Evolutionary conservation across 2,113 vertebrate species (phyloP), one percentile per base, ranked within the genome.

Genomic region (Tetrax tetrax): DNA sequence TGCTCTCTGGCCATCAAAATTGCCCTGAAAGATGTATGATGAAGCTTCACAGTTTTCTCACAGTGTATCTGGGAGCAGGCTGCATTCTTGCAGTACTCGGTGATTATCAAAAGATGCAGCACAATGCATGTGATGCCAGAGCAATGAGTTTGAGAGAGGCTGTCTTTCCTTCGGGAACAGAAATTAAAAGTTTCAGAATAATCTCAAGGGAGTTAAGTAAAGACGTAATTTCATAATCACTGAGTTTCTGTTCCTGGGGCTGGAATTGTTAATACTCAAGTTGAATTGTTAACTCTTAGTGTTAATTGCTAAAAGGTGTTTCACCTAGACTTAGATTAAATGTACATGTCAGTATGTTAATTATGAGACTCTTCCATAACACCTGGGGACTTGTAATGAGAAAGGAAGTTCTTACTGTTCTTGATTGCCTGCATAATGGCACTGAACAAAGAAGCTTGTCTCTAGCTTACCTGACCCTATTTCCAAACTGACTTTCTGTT

Each of bases 41-140:
- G 63, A 71, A 37, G 19, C 47, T 70, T 91, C 41, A 47, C 3
- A 5, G 35, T 51, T 90, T 82, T 79, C 20, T 79, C 25, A 43
- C 47, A 50, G 53, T 14, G 0, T 65, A 20, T 31, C 1, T 65
- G 65, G 50, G 65, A 93, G 28, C 24, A 68, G 48, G n/a, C n/a
- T 6, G 8, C 0, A 0, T 60, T 81, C 48, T 59, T 95, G 83
- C 31, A 63, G 24, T 65, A 31, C 22, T 25, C 4, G 1, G 27
- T 57, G 65, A 5, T 4, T 63, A n/a, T 43, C 51, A 51, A 31
- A 25, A 83, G 47, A 10, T 38, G 29, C 27, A 76, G 51, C 35
- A 25, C 37, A 0, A 0, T 25, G 6, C 15, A 6, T 6, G 7
- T 3, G 5, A 14, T 48, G 33, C n/a, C 45, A 89, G 72, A 59